A percentile compares a stretch with the other conserved stretches of the same genome.
These are phyloP conservation scores for Murina feae DNA, from an alignment of 2,113 vertebrate genomes.

Conservation along the genomic window DNA sequence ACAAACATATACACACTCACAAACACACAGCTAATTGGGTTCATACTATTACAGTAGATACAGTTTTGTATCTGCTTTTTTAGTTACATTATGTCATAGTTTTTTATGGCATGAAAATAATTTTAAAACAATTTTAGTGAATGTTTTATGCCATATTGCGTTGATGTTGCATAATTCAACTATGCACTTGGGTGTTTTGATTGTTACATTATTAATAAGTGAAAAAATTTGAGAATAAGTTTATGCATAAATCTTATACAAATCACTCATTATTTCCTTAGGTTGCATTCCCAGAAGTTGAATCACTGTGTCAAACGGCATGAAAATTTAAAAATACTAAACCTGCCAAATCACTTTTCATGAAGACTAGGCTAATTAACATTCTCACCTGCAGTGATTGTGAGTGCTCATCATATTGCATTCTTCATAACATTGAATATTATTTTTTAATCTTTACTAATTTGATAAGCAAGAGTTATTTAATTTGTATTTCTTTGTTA, in stretches of 20 bases:
- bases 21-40: not conserved
- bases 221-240: constrained; percentile 4
- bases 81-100: not conserved
- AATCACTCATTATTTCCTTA: constrained; percentile 5
- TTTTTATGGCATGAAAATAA: constrained; percentile 16
- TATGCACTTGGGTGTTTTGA: not conserved
- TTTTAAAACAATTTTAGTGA: not conserved
- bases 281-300: not conserved
- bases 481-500: constrained; percentile 2
- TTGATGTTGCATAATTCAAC: constrained; percentile 4
- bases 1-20: not conserved
- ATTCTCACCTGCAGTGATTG: not conserved
- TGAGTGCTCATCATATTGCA: not conserved
- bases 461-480: not conserved
- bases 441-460: not conserved
- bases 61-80: constrained; percentile 14
- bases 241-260: not conserved
- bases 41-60: not conserved
- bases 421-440: not conserved
- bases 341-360: not conserved
- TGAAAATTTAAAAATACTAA: constrained; percentile 4
- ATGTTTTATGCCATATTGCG: not conserved
- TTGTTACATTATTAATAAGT: constrained; percentile 7
- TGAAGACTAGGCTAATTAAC: not conserved
- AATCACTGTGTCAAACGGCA: not conserved